Percentiles rank a stretch among this genome's conserved stretches.
Evolutionary conservation across 23 tunicate genomes (phyloP).

Genomic region (Ascidia mentula): DNA sequence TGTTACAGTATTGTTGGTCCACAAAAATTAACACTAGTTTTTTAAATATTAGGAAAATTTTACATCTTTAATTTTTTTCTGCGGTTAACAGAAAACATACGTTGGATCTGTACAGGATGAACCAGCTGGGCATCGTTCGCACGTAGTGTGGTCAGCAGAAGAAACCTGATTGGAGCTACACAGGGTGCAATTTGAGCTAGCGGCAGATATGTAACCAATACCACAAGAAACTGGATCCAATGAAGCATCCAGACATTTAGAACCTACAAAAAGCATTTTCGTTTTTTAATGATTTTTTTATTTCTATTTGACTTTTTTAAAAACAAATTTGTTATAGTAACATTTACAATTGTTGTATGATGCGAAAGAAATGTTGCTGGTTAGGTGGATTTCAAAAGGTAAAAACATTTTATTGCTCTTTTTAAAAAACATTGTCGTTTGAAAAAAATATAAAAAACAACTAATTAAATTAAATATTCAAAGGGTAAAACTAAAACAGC

Average conservation of each 20-base stretch:
- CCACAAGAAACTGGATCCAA: slow-evolving; percentile 44
- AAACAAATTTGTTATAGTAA: no score
- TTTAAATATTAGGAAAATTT: background rate
- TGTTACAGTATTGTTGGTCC: background rate
- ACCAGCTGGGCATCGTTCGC: slow-evolving; percentile 87
- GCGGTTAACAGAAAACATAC: slow-evolving; percentile 19
- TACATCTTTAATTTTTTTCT: background rate
- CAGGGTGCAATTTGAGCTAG: slow-evolving; percentile 30
- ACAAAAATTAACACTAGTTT: background rate
- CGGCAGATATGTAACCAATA: slow-evolving; percentile 43
- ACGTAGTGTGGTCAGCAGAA: slow-evolving; percentile 28
- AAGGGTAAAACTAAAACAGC: no score
- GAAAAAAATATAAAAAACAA: no score
- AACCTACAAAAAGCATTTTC: no score
- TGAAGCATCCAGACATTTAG: slow-evolving; percentile 44
- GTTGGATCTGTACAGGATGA: slow-evolving; percentile 34
- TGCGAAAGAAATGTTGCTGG: no score
- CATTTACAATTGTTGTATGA: no score
- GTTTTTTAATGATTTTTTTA: no score
- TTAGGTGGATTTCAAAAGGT: no score
- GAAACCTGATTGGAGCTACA: slow-evolving; percentile 49
- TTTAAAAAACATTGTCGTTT: no score
- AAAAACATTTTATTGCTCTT: no score
- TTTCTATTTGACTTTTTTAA: no score
- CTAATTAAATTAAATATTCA: background rate